Percentiles rank a stretch among this genome's conserved stretches.
These are phyloP conservation scores for Erynnis tages DNA, from an alignment of 2,888 invertebrate species.

Conservation along the genomic window DNA sequence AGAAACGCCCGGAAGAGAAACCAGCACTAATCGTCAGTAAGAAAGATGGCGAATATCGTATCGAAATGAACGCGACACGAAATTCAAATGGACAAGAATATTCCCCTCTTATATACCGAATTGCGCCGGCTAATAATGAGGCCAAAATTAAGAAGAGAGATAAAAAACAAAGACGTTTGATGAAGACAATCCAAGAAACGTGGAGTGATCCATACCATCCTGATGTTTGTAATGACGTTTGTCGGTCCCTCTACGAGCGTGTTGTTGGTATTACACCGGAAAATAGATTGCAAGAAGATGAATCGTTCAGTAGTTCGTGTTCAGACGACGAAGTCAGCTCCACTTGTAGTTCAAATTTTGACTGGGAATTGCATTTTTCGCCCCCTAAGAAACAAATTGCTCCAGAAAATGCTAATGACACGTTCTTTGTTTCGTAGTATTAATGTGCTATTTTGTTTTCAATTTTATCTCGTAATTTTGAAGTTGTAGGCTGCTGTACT, in stretches of 20 bases:
- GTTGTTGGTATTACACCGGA: slow-evolving; percentile 46
- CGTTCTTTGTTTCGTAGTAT: no score
- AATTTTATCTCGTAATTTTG: no score
- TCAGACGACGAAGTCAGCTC: slow-evolving; percentile 47
- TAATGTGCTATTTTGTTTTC: no score
- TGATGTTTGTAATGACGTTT: slow-evolving; percentile 53
- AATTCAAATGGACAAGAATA: slow-evolving; percentile 39
- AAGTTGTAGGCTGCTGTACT: no score
- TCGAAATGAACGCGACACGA: slow-evolving; percentile 56
- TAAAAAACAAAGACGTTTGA: slow-evolving; percentile 41
- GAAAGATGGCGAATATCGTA: slow-evolving; percentile 55
- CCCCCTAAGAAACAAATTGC: slow-evolving; percentile 45
- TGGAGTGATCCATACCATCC: slow-evolving; percentile 54
- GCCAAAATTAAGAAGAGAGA: slow-evolving; percentile 47
- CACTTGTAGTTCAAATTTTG: slow-evolving; percentile 57
- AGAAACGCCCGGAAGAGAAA: slow-evolving; percentile 51
- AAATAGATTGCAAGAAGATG: slow-evolving; percentile 29
- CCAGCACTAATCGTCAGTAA: slow-evolving; percentile 59
- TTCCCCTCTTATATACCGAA: slow-evolving; percentile 57
- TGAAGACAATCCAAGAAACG: slow-evolving; percentile 45
- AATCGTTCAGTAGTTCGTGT: slow-evolving; percentile 41
- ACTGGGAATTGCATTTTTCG: slow-evolving; percentile 71
- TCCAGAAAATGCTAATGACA: not conserved
- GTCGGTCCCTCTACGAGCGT: slow-evolving; percentile 52
- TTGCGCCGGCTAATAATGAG: slow-evolving; percentile 51